A percentile compares a stretch with the other conserved stretches of the same genome.
These are phyloP conservation scores for Heterotilapia buettikoferi DNA, from an alignment of 2,113 vertebrate species.

Conservation along the genomic window DNA sequence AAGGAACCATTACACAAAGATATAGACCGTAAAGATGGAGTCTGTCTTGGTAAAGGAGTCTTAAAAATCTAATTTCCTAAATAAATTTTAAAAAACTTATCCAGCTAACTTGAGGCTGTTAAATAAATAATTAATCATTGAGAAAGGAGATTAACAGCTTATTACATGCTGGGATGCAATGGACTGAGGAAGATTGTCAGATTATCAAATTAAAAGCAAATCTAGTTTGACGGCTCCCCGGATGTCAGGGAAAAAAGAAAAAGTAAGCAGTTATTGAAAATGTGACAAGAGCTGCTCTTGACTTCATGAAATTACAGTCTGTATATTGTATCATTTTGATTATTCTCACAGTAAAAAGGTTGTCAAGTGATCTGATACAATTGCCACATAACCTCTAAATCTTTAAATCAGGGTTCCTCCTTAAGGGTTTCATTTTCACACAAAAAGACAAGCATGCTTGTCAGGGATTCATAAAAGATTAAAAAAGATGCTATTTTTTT, in stretches of 20 bases:
- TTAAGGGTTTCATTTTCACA: neutral
- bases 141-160: neutral
- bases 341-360: neutral
- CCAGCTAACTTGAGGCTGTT: neutral
- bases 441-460: neutral
- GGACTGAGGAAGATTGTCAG: neutral
- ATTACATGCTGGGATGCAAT: neutral
- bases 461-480: neutral
- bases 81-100: neutral
- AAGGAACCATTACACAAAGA: neutral
- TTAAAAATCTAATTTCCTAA: neutral
- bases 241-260: neutral
- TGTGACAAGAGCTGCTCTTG: neutral
- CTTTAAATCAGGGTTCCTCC: neutral
- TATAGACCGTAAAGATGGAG: neutral
- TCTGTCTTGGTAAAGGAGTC: neutral
- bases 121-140: neutral
- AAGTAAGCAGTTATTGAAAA: neutral
- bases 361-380: neutral
- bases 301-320: neutral
- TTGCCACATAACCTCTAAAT: too few relatives aligned
- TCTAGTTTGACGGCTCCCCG: neutral
- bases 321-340: neutral
- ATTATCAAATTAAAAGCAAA: neutral
- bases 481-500: neutral